Evolutionary conservation across 2,797 vertebrate genomes (phyloP).

Genomic region (Champsocephalus gunnari): DNA sequence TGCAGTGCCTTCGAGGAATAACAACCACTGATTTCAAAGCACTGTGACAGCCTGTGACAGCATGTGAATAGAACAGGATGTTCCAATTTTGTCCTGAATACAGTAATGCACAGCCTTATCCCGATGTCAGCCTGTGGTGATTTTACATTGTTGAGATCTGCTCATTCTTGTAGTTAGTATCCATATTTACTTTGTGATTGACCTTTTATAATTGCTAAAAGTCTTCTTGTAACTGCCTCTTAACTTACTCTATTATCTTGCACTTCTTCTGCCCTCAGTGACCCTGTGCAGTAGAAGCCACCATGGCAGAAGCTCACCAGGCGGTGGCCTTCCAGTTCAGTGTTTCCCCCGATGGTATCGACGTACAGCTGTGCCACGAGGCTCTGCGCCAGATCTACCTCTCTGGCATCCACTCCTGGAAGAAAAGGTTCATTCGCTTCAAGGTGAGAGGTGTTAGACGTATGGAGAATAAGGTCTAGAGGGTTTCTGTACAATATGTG

Average conservation of each 20-base stretch:
- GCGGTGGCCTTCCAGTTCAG: slow-evolving; percentile 98
- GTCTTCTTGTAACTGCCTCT: background rate
- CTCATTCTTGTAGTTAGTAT: background rate
- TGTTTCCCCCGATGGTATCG: slow-evolving; percentile 94
- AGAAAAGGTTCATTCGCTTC: slow-evolving; percentile 97
- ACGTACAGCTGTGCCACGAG: slow-evolving; percentile 94
- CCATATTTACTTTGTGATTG: background rate
- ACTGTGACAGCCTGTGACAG: background rate
- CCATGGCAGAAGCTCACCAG: slow-evolving; percentile 99
- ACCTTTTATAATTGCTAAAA: background rate
- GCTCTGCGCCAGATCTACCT: slow-evolving; percentile 96
- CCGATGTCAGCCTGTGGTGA: background rate
- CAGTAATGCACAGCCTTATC: slow-evolving; percentile 1
- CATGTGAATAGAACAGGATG: background rate
- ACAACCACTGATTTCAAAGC: background rate
- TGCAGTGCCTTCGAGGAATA: background rate
- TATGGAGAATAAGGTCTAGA: slow-evolving; percentile 13
- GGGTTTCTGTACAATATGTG: background rate
- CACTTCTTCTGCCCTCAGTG: slow-evolving; percentile 49
- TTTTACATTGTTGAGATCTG: background rate
- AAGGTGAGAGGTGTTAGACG: slow-evolving; percentile 84
- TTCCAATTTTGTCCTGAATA: background rate
- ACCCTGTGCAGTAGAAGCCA: slow-evolving; percentile 61
- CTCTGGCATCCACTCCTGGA: slow-evolving; percentile 97
- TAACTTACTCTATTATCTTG: background rate